Percentiles rank a stretch among this genome's conserved stretches.
Conservation (phyloP, 2,113 vertebrate species). For the Uria lomvia region DNA sequence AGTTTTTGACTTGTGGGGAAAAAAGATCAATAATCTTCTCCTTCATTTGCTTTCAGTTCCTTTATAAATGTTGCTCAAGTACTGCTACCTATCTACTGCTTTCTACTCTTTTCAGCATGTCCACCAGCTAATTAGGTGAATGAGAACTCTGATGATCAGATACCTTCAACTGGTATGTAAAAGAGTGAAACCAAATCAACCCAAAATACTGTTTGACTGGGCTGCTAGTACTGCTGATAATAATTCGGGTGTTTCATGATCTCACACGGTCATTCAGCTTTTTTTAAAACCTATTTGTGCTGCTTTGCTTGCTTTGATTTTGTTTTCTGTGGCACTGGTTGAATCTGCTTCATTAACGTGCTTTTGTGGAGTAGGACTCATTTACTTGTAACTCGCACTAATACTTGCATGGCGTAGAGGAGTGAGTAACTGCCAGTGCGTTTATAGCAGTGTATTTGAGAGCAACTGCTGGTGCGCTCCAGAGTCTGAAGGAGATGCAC, state of each 20-base stretch:
- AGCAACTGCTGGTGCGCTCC: background rate
- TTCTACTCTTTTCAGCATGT: slow-evolving; percentile 80
- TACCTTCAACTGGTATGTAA: slow-evolving; percentile 81
- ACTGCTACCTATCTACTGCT: slow-evolving; percentile 79
- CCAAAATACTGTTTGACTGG: slow-evolving; percentile 49
- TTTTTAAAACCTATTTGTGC: slow-evolving; percentile 18
- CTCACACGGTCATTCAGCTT: background rate
- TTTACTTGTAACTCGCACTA: background rate
- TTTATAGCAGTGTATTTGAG: background rate
- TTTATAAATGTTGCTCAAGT: slow-evolving; percentile 70
- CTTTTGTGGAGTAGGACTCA: slow-evolving; percentile 8
- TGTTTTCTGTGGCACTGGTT: background rate
- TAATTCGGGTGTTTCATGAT: slow-evolving; percentile 11
- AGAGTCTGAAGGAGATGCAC: background rate
- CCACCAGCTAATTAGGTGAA: slow-evolving; percentile 78
- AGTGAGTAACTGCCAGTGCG: background rate
- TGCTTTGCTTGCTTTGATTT: slow-evolving; percentile 47
- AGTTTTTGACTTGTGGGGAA: background rate
- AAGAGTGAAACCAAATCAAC: slow-evolving; percentile 62
- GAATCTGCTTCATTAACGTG: background rate
- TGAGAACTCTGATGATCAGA: slow-evolving; percentile 75
- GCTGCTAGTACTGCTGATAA: slow-evolving; percentile 1
- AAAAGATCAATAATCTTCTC: background rate
- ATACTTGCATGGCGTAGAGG: background rate
- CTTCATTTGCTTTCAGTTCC: slow-evolving; percentile 64